Base-by-base conservation (phyloP, 1,140 invertebrate genomes). In the Heliothis subflexa region DNA sequence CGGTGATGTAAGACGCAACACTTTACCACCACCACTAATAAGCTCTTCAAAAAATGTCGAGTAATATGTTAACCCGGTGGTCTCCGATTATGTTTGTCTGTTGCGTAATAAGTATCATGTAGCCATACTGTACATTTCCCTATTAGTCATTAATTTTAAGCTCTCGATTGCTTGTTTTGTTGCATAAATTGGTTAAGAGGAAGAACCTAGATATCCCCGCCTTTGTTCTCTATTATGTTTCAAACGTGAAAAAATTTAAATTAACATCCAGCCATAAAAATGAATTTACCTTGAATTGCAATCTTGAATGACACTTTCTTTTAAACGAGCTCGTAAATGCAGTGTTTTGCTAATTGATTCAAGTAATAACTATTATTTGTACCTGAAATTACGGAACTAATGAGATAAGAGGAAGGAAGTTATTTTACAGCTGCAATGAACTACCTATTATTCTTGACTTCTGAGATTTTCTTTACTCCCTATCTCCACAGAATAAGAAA, bases 1-100 rank as follows among this genome's bases (percentile, higher is more conserved):
- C 21, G 40, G 45, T 47, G 40, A 40, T 52, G 9, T 70, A 33
- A 54, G 49, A 70, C 40, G 68, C 50, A 71, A 71, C 52, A 66
- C 62, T 66, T 64, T 50, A n/a, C n/a, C n/a, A n/a, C n/a, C n/a
- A n/a, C n/a, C 52, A 52, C 66, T 47, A 70, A 70, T 70, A 71
- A 71, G 28, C 68, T 50, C 68, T 40, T 16, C 10, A 71, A 14
- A 55, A 55, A 71, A 71, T 71, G 68, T 71, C 68, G 68, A 71
- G 68, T 71, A 52, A 55, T 71, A 55, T 18, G 68, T 71, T 18
- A 40, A 71, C 68, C 16, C n/a, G 14, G 54, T 45, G 62, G 50
- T 40, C 28, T 40, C 18, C 10, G 66, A 14, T 70, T 70, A 71
- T 71, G 68, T 71, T 9, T 40, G 14, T 33, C 14, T 71, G 68